Percentiles rank a stretch among this genome's conserved stretches.
These are phyloP conservation scores for Hybognathus amarus DNA, from an alignment of 2,797 vertebrate species.

Conservation along the genomic window DNA sequence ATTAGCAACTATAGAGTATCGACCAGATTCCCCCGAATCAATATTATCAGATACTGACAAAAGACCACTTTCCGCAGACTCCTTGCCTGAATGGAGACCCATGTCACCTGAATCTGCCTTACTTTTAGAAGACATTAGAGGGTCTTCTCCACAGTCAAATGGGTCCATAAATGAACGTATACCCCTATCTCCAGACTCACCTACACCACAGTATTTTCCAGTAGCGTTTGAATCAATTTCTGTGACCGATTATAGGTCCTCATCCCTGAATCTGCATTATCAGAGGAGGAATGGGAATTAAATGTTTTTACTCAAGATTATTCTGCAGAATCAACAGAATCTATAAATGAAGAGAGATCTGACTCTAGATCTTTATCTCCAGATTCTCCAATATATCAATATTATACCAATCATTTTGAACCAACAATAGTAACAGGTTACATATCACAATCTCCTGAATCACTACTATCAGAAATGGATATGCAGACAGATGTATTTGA, in stretches of 20 bases:
- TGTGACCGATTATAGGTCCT: slow-evolving; percentile 44
- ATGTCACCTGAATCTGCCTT: slow-evolving; percentile 39
- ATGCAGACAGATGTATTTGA: slow-evolving; percentile 2
- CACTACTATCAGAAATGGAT: too few relatives aligned
- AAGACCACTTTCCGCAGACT: slow-evolving; percentile 43
- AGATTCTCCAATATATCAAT: too few relatives aligned
- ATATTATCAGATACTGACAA: slow-evolving; percentile 24
- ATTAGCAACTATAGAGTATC: not conserved
- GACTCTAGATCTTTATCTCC: too few relatives aligned
- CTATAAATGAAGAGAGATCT: too few relatives aligned
- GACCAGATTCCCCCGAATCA: slow-evolving; percentile 57
- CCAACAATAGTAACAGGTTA: too few relatives aligned
- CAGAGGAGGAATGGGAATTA: slow-evolving; percentile 65
- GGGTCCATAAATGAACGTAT: slow-evolving; percentile 62
- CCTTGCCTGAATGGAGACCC: slow-evolving; percentile 24
- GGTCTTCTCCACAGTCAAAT: slow-evolving; percentile 68
- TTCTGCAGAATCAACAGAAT: too few relatives aligned
- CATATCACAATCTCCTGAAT: too few relatives aligned
- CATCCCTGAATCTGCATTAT: slow-evolving; percentile 62
- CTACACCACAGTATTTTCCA: slow-evolving; percentile 22
- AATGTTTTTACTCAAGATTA: too few relatives aligned
- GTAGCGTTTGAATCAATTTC: slow-evolving; percentile 29
- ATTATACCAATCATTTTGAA: too few relatives aligned
- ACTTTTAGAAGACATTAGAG: not conserved
- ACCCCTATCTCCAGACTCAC: slow-evolving; percentile 65